These are phyloP conservation scores for Gonatopus flavifemur DNA, from an alignment of 1,140 invertebrate genomes.

Conservation along the genomic window DNA sequence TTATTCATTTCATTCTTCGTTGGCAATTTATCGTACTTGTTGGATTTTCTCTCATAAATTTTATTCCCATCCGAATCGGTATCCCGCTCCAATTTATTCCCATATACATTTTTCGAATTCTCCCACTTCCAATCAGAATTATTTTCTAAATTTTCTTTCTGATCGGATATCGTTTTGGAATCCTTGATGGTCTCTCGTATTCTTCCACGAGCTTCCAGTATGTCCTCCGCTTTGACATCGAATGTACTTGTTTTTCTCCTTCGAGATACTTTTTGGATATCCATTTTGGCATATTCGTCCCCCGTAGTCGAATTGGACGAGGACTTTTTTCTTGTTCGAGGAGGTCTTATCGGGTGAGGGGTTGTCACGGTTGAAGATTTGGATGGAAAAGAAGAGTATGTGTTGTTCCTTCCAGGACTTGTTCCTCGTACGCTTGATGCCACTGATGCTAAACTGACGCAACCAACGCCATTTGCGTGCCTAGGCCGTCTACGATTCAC, in stretches of 20 bases:
- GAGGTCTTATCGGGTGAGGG: conserved; percentile 47
- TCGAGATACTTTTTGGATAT: conserved; percentile 27
- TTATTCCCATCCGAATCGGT: conserved; percentile 1
- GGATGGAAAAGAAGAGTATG: conserved; percentile 15
- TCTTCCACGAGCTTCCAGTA: conserved; percentile 38
- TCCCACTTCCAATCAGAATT: conserved; percentile 9
- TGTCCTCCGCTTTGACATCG: conserved; percentile 46
- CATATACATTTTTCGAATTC: conserved; percentile 37
- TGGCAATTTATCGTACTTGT: conserved; percentile 33
- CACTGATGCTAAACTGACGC: conserved; percentile 64
- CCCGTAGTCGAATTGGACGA: conserved; percentile 38
- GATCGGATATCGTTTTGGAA: conserved; percentile 2
- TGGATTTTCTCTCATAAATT: conserved; percentile 21
- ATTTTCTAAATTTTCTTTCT: conserved; percentile 12
- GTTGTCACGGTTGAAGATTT: conserved; percentile 4
- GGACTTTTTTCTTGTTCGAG: conserved; percentile 49
- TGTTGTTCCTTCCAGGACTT: conserved; percentile 36
- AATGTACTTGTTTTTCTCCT: conserved; percentile 43
- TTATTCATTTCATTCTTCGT: conserved; percentile 10
- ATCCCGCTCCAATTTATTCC: conserved; percentile 7
- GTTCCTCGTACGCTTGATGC: conserved; percentile 55
- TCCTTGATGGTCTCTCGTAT: conserved; percentile 21
- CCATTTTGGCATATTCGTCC: conserved; percentile 24
- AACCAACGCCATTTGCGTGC: conserved; percentile 72
- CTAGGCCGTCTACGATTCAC: conserved; percentile 59